Evolutionary conservation across 2,888 invertebrate genomes (phyloP).

Genomic region (Morpho helenor): DNA sequence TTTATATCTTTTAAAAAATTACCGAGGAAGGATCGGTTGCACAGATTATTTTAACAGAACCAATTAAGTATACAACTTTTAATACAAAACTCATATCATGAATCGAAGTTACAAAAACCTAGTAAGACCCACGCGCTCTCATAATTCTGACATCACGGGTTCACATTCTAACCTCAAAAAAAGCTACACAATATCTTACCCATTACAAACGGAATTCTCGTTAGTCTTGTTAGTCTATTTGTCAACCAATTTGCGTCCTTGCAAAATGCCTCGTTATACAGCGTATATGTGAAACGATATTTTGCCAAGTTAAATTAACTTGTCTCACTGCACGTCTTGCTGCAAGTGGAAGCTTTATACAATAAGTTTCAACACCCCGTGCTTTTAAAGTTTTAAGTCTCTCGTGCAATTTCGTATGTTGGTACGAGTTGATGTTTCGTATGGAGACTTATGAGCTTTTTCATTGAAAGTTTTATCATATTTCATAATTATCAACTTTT

Average conservation of each 20-base stretch:
- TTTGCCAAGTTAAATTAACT: conserved; percentile 26
- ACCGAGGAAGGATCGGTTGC: no score
- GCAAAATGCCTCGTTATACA: conserved; percentile 7
- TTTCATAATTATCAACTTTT: background rate
- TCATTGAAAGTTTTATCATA: conserved; percentile 11
- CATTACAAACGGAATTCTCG: background rate
- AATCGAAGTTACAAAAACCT: no score
- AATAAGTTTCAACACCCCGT: conserved; percentile 22
- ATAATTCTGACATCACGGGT: no score
- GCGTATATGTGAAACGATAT: conserved; percentile 14
- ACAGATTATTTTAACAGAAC: no score
- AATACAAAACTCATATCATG: no score
- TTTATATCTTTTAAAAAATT: no score
- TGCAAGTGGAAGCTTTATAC: conserved; percentile 21
- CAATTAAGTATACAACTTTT: no score
- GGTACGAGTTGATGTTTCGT: conserved; percentile 5
- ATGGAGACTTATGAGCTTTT: conserved; percentile 5
- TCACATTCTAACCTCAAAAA: no score
- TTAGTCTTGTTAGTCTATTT: conserved; percentile 5
- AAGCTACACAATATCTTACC: no score
- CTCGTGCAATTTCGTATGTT: conserved; percentile 13
- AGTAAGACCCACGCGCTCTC: no score
- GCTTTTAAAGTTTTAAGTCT: conserved; percentile 14
- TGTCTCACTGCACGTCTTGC: conserved; percentile 13
- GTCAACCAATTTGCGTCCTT: conserved; percentile 6